Conservation (phyloP, 23 tunicate species). For the Pegea sp. region DNA sequence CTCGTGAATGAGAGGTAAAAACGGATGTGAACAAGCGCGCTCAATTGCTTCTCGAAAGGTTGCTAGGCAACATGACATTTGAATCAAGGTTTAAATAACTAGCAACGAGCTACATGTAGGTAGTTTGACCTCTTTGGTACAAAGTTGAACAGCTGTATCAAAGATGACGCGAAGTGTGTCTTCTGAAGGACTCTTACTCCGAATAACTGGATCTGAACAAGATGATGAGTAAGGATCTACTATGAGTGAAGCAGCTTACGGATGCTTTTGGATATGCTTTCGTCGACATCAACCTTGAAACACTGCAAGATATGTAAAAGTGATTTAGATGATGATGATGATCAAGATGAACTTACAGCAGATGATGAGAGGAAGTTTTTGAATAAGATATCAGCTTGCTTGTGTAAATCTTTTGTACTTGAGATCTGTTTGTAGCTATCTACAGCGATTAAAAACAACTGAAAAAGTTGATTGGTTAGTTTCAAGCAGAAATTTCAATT, state of each 20-base stretch:
- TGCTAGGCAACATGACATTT: no score
- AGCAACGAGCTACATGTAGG: background rate
- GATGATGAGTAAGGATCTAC: no score
- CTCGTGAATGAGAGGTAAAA: no score
- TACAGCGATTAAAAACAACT: constrained; percentile 37
- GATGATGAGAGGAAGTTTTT: constrained; percentile 18
- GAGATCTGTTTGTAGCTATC: constrained; percentile 24
- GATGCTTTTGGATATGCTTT: constrained; percentile 42
- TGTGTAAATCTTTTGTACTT: constrained; percentile 40
- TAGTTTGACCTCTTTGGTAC: constrained; percentile 23
- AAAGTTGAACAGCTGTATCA: constrained; percentile 59
- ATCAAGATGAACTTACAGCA: constrained; percentile 49
- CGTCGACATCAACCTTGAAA: constrained; percentile 29
- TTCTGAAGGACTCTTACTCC: constrained; percentile 26
- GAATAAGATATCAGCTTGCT: constrained; percentile 24
- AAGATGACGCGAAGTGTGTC: constrained; percentile 49
- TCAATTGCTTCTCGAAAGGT: no score
- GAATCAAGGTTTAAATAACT: background rate
- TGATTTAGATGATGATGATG: background rate
- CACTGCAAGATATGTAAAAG: constrained; percentile 11
- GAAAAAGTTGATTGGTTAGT: constrained; percentile 3
- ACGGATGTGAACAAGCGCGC: no score
- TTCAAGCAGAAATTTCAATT: no score
- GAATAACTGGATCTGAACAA: constrained; percentile 17
- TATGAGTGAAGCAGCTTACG: constrained; percentile 34